phyloP scores from a whole-genome alignment of 1,140 invertebrate genomes.

The Argopecten irradians region DNA sequence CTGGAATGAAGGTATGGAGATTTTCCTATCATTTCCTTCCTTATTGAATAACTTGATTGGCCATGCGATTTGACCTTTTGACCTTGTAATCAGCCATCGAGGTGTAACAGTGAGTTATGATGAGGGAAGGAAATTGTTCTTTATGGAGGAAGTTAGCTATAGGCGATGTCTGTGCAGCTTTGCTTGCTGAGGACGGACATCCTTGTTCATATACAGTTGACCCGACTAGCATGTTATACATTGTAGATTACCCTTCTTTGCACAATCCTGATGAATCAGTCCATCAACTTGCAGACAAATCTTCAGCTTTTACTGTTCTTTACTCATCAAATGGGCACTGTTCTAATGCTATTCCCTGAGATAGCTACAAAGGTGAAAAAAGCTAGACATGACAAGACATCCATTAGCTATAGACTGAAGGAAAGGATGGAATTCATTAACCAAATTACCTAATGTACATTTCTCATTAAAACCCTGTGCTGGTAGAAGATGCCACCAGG shows the following conservation, averaged over 20 bases:
- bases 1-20: not conserved
- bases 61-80: not conserved
- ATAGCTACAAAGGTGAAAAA: not conserved
- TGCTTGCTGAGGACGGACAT: not conserved
- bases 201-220: not conserved
- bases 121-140: not conserved
- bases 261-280: not conserved
- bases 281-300: not conserved
- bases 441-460: slow-evolving; percentile 22
- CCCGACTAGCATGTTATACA: not conserved
- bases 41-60: not conserved
- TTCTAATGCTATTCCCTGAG: not conserved
- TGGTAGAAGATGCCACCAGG: not conserved
- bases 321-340: not conserved
- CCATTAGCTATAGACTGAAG: not conserved
- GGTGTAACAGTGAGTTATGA: not conserved
- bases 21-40: not conserved
- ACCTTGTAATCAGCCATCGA: not conserved
- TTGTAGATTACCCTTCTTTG: not conserved
- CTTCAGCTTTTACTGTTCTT: not conserved
- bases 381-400: slow-evolving; percentile 16
- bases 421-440: slow-evolving; percentile 22
- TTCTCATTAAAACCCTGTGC: not conserved
- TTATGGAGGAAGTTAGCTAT: not conserved
- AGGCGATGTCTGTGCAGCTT: not conserved